These are phyloP conservation scores for Chelonia mydas DNA, from an alignment of 2,797 vertebrate genomes.

Conservation along the genomic window DNA sequence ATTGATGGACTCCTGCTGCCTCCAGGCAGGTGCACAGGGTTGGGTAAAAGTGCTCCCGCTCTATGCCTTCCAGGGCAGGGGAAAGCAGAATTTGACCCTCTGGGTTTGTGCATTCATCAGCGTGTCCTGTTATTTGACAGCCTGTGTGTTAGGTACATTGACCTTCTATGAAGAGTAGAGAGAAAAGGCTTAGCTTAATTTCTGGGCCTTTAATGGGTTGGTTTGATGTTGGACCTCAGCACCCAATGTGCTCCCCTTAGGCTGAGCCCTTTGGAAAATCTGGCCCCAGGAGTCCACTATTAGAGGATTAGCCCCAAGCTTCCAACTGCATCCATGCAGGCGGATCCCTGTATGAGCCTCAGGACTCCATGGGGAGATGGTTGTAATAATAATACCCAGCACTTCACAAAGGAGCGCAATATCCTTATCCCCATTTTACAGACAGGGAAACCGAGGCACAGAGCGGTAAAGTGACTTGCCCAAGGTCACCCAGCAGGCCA, in stretches of 20 bases:
- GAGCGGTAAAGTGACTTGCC: not conserved
- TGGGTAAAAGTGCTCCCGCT: too few relatives aligned
- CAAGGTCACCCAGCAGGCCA: not conserved
- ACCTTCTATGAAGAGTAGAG: not conserved
- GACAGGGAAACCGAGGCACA: not conserved
- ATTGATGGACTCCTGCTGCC: not conserved
- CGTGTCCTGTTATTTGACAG: not conserved
- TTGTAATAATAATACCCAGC: not conserved
- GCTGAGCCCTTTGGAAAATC: not conserved
- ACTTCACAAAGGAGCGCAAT: not conserved
- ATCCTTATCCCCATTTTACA: not conserved
- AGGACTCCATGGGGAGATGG: not conserved
- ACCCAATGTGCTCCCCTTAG: not conserved
- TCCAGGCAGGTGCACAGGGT: not conserved
- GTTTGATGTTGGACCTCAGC: not conserved
- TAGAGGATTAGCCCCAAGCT: not conserved
- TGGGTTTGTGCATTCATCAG: not conserved
- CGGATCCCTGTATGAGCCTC: not conserved
- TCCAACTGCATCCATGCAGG: not conserved
- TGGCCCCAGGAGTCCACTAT: not conserved
- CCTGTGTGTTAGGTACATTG: not conserved
- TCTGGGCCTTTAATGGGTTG: not conserved
- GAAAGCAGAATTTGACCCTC: not conserved
- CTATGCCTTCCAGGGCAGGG: not conserved
- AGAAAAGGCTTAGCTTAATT: not conserved